Base-by-base conservation (phyloP, 1,140 invertebrate species). In the Drosophila biarmipes region DNA sequence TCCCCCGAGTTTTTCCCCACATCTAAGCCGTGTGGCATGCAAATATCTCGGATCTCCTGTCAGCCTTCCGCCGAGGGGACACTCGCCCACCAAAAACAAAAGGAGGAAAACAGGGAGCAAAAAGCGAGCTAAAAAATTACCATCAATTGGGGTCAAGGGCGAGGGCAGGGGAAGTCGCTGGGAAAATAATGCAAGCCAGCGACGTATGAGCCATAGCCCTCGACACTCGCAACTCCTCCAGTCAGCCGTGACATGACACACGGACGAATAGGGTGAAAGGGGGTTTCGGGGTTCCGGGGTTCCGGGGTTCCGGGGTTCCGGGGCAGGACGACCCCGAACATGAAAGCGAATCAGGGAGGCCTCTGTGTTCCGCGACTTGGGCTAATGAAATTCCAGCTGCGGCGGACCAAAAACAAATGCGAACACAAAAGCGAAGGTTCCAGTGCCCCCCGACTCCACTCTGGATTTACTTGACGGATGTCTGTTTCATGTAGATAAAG, bases 131-230 rank as follows among this genome's bases (percentile, higher is more conserved):
- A 31, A 72, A 31, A 72, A 71, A 72, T 72, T 72, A 72, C 68
- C 66, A 71, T 58, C 68, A 71, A 72, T 72, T 81, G 74, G 53
- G 78, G 80, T 80, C 78, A 80, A 80, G 78, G 78, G 78, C 78
- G 78, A n/a, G 45, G 37, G 31, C 17, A 34, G 19, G 27, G 54
- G 15, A 51, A 51, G 43, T 67, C 45, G 35, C 35, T 49, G 17
- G 55, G 11, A 67, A 59, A 73, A 64, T 54, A 76, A 37, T 38
- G 31, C 31, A 46, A 68, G 34, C 53, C 42, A 49, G 56, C 55
- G 66, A 58, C 64, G 49, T 24, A 58, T 71, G 53, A 69, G 37
- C 35, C 35, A 71, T 43, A 67, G 38, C 68, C 52, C 51, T 48
- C 21, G 43, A 43, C 37, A 42, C 63, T 64, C 27, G 19, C 63